A percentile compares a stretch with the other conserved stretches of the same genome.
Conservation (phyloP, 2,113 vertebrate species). For the Tenrec ecaudatus region DNA sequence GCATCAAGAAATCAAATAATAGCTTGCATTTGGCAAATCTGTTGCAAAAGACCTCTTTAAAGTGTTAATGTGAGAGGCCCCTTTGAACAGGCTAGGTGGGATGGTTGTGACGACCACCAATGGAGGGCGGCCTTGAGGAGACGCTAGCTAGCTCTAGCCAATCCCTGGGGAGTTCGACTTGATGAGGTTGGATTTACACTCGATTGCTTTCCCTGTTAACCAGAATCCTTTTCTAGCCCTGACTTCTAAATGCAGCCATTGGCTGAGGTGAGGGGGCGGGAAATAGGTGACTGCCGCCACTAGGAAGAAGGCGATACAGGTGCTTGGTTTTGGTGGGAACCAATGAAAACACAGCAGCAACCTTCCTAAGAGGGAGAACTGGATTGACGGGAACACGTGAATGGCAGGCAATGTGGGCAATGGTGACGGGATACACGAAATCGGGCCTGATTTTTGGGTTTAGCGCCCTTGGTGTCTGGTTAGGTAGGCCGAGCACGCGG, state of each 20-base stretch:
- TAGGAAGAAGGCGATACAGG: not conserved
- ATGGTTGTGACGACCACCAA: slow-evolving; percentile 54
- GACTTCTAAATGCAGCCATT: slow-evolving; percentile 22
- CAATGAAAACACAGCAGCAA: slow-evolving; percentile 46
- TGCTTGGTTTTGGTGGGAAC: slow-evolving; percentile 59
- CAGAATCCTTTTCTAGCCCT: slow-evolving; percentile 20
- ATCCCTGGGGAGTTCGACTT: not conserved
- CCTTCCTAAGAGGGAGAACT: not conserved
- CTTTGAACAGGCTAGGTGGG: not conserved
- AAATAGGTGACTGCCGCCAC: not conserved
- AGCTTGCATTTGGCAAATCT: no score
- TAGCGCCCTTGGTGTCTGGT: not conserved
- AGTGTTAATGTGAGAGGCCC: not conserved
- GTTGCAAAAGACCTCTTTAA: no score
- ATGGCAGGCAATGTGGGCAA: slow-evolving; percentile 60
- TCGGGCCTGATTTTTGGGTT: not conserved
- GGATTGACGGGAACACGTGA: slow-evolving; percentile 61
- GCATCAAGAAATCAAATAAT: no score
- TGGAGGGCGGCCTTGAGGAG: slow-evolving; percentile 45
- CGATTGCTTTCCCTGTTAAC: slow-evolving; percentile 39
- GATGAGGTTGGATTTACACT: not conserved
- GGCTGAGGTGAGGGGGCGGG: not conserved
- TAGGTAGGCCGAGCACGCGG: slow-evolving; percentile 44
- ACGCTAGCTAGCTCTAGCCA: slow-evolving; percentile 31
- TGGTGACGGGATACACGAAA: not conserved